Evolutionary conservation across 2,113 vertebrate species (phyloP), one percentile per base, ranked within the genome.

Genomic region (Hyperoodon ampullatus): DNA sequence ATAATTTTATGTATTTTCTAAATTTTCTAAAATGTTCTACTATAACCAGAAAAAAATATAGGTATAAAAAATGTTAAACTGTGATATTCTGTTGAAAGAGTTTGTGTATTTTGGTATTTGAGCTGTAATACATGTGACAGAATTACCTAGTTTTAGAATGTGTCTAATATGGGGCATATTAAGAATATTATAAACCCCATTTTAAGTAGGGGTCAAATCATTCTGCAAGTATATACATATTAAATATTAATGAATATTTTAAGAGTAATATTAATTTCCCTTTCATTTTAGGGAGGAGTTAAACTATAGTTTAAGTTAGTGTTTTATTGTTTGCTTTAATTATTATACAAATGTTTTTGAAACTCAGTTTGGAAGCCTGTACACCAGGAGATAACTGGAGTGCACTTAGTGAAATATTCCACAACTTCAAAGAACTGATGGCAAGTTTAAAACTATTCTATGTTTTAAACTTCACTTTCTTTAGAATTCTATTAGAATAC

Each of bases 301-400:
- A 39, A 3, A 83, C 23, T 33, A 2, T 47, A 65, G 8, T 55
- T 44, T 58, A 42, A 82, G 0, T 66, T 88, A 55, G 11, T 87
- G 23, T 26, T 13, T 80, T 26, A 60, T 53, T 65, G 35, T 50
- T 50, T 74, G 28, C 7, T 91, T 80, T 71, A 15, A 80, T 12
- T 95, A 28, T 30, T 70, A 53, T 21, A 61, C 28, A 47, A 90
- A 61, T 16, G 19, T 42, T 86, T 95, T 44, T 68, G 35, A 91
- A 86, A 74, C 16, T 82, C n/a, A 96, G 65, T 88, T 60, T 88
- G 77, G 63, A 93, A 75, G 42, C 23, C 77, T 89, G 44, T 50
- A 82, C 47, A 92, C 3, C 44, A 90, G 53, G 42, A 74, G 7
- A 55, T 39, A 60, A 77, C 3, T 44, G 7, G 35, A 21, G 14